phyloP scores from a whole-genome alignment of 2,797 vertebrate genomes.

The Phoeniculus purpureus region DNA sequence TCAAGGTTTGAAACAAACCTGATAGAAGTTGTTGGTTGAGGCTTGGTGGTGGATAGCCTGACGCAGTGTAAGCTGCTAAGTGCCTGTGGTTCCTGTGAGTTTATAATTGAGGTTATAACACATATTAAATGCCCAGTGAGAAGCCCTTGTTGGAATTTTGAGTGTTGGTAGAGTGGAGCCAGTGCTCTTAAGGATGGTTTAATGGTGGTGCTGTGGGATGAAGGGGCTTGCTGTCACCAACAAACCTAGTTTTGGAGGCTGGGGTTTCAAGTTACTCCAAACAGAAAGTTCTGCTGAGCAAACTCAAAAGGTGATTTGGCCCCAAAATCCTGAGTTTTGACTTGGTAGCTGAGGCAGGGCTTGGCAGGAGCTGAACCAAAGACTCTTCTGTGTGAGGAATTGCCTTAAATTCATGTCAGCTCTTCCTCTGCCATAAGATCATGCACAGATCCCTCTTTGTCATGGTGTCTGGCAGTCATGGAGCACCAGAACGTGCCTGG shows the following conservation, averaged over 20 bases:
- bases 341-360: not conserved
- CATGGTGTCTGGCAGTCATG: fast-evolving
- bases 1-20: too few relatives aligned
- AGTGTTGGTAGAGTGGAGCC: not conserved
- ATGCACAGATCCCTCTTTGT: fast-evolving
- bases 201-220: not conserved
- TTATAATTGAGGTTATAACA: too few relatives aligned
- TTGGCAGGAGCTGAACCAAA: not conserved
- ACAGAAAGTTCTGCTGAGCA: not conserved
- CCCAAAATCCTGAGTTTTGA: not conserved
- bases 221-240: fast-evolving
- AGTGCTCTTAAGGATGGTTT: not conserved
- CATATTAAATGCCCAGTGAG: too few relatives aligned
- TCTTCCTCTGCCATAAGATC: not conserved
- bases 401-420: fast-evolving
- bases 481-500: not conserved
- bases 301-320: not conserved
- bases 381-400: not conserved
- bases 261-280: not conserved
- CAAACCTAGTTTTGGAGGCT: not conserved
- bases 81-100: too few relatives aligned
- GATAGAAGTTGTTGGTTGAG: too few relatives aligned
- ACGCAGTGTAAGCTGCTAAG: too few relatives aligned
- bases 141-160: too few relatives aligned
- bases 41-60: too few relatives aligned